Conservation (phyloP, 2,888 invertebrate species). For the Drosophila setosimentum region DNA sequence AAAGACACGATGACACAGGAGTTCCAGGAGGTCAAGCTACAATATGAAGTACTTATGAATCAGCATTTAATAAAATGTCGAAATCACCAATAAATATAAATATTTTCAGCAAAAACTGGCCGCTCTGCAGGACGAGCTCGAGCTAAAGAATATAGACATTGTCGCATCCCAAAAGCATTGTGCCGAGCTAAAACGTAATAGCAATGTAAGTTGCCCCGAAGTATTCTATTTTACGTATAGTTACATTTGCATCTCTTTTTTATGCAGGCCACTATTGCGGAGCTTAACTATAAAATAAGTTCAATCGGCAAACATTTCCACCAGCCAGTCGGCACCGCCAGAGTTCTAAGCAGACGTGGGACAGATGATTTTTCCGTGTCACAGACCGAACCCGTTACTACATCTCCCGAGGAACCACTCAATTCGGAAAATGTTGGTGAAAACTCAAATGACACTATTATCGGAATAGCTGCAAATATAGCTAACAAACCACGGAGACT, state of each 20-base stretch:
- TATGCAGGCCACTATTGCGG: constrained; percentile 14
- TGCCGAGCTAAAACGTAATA: background rate
- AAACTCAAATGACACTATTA: background rate
- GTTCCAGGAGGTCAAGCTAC: background rate
- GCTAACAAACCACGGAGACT: background rate
- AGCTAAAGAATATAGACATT: constrained; percentile 8
- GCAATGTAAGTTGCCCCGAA: constrained; percentile 8
- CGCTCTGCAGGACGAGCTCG: background rate
- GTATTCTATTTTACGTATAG: background rate
- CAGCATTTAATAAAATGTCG: background rate
- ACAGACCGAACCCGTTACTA: too few species aligned
- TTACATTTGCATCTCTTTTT: background rate
- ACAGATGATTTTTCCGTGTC: background rate
- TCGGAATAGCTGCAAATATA: background rate
- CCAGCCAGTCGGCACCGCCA: constrained; percentile 19
- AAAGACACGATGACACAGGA: constrained; percentile 1
- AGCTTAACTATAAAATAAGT: constrained; percentile 21
- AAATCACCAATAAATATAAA: background rate
- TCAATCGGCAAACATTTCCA: constrained; percentile 23
- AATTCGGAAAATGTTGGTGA: background rate
- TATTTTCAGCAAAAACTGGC: constrained; percentile 3
- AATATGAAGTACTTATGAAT: constrained; percentile 17
- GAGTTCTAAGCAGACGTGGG: background rate
- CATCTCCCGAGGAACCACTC: too few species aligned
- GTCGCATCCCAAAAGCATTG: background rate